Conservation (phyloP, 2,888 invertebrate species). For the Megaustenia siamemsis region DNA sequence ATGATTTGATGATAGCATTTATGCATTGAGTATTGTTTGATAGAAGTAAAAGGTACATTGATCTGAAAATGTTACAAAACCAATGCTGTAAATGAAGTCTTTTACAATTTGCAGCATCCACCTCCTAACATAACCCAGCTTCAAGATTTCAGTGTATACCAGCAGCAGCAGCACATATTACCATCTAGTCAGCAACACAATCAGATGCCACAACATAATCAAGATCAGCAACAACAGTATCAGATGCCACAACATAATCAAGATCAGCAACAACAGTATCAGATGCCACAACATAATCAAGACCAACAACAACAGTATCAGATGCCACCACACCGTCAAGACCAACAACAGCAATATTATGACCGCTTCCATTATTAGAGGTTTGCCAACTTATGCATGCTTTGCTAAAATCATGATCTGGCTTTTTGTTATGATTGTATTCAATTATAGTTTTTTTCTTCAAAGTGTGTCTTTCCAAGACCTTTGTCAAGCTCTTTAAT, state of each 20-base stretch:
- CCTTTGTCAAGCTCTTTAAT: no score
- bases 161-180: constrained; percentile 1
- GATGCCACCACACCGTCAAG: background rate
- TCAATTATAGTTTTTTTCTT: no score
- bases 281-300: no score
- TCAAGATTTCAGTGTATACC: constrained; percentile 20
- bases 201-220: constrained; percentile 8
- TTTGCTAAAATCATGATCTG: background rate
- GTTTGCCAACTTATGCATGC: background rate
- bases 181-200: background rate
- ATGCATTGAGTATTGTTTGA: no score
- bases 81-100: no score
- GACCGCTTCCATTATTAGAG: constrained; percentile 16
- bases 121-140: background rate
- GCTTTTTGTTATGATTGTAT: no score
- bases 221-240: background rate
- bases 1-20: no score
- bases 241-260: background rate
- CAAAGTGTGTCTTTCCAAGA: no score
- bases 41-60: no score
- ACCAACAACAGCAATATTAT: constrained; percentile 35
- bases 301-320: constrained; percentile 16
- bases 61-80: no score
- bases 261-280: background rate
- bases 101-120: constrained; percentile 16